Evolutionary conservation across 2,888 invertebrate species (phyloP).

Genomic region (Phania funesta): DNA sequence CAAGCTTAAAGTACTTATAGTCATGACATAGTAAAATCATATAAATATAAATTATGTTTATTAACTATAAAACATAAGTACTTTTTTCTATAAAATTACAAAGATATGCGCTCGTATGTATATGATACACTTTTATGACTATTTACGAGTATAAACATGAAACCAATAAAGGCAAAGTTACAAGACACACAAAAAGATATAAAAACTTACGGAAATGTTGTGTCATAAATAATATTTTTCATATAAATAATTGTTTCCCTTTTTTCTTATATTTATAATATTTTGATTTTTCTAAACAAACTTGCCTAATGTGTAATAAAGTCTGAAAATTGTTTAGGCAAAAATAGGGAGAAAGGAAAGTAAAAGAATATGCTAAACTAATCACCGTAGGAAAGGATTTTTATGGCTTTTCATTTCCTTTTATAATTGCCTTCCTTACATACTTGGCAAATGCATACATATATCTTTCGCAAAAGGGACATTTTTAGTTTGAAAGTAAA

Average conservation of each 20-base stretch:
- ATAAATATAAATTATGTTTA: conserved; percentile 61
- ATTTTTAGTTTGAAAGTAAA: conserved; percentile 24
- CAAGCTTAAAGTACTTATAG: not conserved
- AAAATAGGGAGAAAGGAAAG: conserved; percentile 3
- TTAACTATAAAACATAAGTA: conserved; percentile 47
- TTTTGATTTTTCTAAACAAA: conserved; percentile 18
- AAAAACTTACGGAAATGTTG: conserved; percentile 59
- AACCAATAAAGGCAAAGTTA: not conserved
- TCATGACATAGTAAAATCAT: conserved; percentile 7
- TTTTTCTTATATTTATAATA: conserved; percentile 14
- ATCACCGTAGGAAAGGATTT: conserved; percentile 80
- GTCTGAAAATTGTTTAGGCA: conserved; percentile 41
- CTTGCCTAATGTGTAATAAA: not conserved
- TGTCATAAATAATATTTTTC: conserved; percentile 77
- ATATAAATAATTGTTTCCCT: conserved; percentile 79
- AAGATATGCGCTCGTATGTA: conserved; percentile 1
- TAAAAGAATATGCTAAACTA: conserved; percentile 78
- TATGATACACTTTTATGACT: conserved; percentile 59
- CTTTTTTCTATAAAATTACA: conserved; percentile 36
- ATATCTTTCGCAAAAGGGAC: conserved; percentile 39
- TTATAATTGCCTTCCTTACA: conserved; percentile 64
- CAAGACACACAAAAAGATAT: conserved; percentile 21
- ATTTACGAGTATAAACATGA: conserved; percentile 39
- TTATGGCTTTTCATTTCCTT: conserved; percentile 80
- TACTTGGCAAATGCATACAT: conserved; percentile 69